Conservation (phyloP, 2,888 invertebrate genomes). For the Germaria angustata region DNA sequence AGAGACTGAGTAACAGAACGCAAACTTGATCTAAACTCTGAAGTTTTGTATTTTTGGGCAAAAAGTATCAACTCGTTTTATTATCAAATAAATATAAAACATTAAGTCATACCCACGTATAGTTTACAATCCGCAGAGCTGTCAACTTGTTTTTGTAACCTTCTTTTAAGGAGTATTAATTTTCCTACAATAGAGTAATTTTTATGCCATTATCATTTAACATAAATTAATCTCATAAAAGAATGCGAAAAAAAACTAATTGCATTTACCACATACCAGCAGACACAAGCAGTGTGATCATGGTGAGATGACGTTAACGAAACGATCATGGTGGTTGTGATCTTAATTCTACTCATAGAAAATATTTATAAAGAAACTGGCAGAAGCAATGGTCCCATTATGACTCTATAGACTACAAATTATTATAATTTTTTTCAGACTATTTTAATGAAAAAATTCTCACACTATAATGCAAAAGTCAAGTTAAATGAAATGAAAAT, state of each 20-base stretch:
- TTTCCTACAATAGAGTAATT: constrained; percentile 6
- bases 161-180: not conserved
- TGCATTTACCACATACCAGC: constrained; percentile 15
- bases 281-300: not conserved
- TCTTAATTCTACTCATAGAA: not conserved
- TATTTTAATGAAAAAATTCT: not conserved
- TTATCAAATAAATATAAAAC: too few relatives aligned
- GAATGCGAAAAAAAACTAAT: constrained; percentile 17
- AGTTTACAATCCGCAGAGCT: not conserved
- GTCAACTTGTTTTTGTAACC: not conserved
- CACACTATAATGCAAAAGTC: not conserved
- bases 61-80: too few relatives aligned
- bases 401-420: constrained; percentile 9
- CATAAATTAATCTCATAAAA: constrained; percentile 33
- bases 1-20: too few relatives aligned
- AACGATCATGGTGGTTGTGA: not conserved
- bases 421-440: not conserved
- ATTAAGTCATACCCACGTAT: not conserved
- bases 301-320: not conserved
- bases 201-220: constrained; percentile 22
- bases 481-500: constrained; percentile 2
- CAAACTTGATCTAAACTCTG: too few relatives aligned
- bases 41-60: too few relatives aligned
- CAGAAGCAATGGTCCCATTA: constrained; percentile 14
- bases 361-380: not conserved